Conservation (phyloP, 2,797 vertebrate species). For the Denticeps clupeoides region DNA sequence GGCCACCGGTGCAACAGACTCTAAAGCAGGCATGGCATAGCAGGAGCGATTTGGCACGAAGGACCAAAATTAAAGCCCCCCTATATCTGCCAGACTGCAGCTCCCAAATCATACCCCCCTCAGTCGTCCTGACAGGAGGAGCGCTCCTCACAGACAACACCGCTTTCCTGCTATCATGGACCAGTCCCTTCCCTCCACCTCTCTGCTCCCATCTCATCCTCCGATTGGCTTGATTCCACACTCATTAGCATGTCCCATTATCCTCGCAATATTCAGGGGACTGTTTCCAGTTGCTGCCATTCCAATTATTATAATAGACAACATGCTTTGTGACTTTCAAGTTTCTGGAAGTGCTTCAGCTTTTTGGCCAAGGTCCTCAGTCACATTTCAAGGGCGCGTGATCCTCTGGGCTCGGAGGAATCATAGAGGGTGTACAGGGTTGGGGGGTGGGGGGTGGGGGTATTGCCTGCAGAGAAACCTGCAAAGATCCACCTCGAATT, state of each 20-base stretch:
- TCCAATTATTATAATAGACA: conserved; percentile 66
- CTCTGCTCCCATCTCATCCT: conserved; percentile 32
- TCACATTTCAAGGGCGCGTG: conserved; percentile 80
- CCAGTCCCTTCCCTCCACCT: conserved; percentile 26
- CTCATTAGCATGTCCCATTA: conserved; percentile 69
- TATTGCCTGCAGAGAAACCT: conserved; percentile 53
- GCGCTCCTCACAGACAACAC: conserved; percentile 16
- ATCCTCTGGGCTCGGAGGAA: conserved; percentile 71
- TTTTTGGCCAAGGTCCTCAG: conserved; percentile 61
- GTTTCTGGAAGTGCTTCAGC: conserved; percentile 65
- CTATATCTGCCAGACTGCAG: conserved; percentile 42
- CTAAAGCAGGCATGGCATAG: conserved; percentile 39
- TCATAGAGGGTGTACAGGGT: conserved; percentile 37
- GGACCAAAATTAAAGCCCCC: conserved; percentile 39
- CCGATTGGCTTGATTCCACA: conserved; percentile 61
- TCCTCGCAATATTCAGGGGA: conserved; percentile 59
- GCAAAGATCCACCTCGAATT: conserved; percentile 88
- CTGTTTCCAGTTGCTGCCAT: conserved; percentile 60
- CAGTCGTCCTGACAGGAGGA: conserved; percentile 43
- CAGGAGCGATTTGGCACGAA: conserved; percentile 38
- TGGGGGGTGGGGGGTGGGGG: conserved; percentile 6
- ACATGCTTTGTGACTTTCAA: conserved; percentile 63
- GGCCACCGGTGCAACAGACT: conserved; percentile 32
- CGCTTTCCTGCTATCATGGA: conserved; percentile 11
- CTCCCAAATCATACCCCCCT: conserved; percentile 48